phyloP scores from a whole-genome alignment of 2,797 vertebrate species.

The Philypnodon macrostomus region DNA sequence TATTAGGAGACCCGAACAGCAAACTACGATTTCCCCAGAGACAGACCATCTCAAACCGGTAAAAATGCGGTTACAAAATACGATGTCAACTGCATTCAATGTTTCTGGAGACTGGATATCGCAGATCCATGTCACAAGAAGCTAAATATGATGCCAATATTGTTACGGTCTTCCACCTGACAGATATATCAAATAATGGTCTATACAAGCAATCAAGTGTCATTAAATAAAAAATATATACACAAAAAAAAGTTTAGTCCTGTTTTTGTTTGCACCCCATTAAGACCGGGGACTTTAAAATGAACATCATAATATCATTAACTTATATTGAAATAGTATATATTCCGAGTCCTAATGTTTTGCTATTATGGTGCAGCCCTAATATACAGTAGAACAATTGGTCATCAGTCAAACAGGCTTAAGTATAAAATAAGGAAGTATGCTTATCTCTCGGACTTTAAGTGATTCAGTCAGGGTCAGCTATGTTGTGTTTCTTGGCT shows the following conservation, averaged over 20 bases:
- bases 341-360: slow-evolving; percentile 11
- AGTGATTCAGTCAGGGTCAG: slow-evolving; percentile 10
- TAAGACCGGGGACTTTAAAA: no score
- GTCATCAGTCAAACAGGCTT: slow-evolving; percentile 26
- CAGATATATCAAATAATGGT: no score
- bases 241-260: no score
- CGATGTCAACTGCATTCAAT: neutral
- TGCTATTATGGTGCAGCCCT: no score
- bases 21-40: slow-evolving; percentile 44
- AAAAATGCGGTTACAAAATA: slow-evolving; percentile 5
- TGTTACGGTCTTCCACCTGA: no score
- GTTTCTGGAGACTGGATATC: no score
- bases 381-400: slow-evolving; percentile 31
- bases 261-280: no score
- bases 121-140: slow-evolving; percentile 7
- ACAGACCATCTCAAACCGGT: slow-evolving; percentile 29
- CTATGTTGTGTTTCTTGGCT: slow-evolving; percentile 7
- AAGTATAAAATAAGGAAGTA: slow-evolving; percentile 35
- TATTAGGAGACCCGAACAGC: slow-evolving; percentile 41
- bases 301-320: no score
- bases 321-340: no score
- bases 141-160: no score
- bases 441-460: slow-evolving; percentile 27
- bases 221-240: no score
- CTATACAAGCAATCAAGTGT: no score